Evolutionary conservation across 1,140 invertebrate species (phyloP).

Genomic region (Diachasma alloeum): DNA sequence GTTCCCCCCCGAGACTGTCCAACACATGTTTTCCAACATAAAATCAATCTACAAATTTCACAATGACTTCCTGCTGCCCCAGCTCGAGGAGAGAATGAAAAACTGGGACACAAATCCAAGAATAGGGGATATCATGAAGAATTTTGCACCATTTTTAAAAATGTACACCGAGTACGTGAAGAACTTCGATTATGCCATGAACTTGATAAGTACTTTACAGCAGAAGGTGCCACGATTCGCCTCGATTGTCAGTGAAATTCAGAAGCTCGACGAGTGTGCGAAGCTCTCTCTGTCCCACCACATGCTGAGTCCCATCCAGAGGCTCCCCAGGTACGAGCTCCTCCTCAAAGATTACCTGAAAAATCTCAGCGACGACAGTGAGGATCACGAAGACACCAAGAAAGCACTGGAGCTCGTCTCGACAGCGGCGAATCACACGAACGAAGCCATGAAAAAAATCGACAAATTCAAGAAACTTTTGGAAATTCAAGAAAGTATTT

Average conservation of each 20-base stretch:
- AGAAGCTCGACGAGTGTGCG: slow-evolving; percentile 71
- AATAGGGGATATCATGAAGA: slow-evolving; percentile 80
- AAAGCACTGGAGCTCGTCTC: slow-evolving; percentile 75
- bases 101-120: slow-evolving; percentile 70
- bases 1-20: slow-evolving; percentile 58
- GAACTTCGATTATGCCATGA: slow-evolving; percentile 74
- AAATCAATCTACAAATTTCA: slow-evolving; percentile 70
- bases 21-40: slow-evolving; percentile 63
- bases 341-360: slow-evolving; percentile 75
- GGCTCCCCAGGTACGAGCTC: slow-evolving; percentile 76
- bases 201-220: slow-evolving; percentile 70
- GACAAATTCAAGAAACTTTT: slow-evolving; percentile 63
- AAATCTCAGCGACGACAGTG: slow-evolving; percentile 67
- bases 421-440: slow-evolving; percentile 79
- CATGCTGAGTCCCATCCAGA: slow-evolving; percentile 81
- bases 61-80: slow-evolving; percentile 74
- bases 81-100: slow-evolving; percentile 71
- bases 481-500: slow-evolving; percentile 64
- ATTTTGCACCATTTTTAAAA: slow-evolving; percentile 80
- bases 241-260: slow-evolving; percentile 72
- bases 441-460: slow-evolving; percentile 73
- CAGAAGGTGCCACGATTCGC: slow-evolving; percentile 72
- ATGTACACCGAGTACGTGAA: slow-evolving; percentile 78
- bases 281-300: slow-evolving; percentile 75
- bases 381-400: slow-evolving; percentile 74